Percentiles rank a stretch among this genome's conserved stretches.
phyloP scores from a whole-genome alignment of 2,797 vertebrate species.

The Cossypha dichroa region DNA sequence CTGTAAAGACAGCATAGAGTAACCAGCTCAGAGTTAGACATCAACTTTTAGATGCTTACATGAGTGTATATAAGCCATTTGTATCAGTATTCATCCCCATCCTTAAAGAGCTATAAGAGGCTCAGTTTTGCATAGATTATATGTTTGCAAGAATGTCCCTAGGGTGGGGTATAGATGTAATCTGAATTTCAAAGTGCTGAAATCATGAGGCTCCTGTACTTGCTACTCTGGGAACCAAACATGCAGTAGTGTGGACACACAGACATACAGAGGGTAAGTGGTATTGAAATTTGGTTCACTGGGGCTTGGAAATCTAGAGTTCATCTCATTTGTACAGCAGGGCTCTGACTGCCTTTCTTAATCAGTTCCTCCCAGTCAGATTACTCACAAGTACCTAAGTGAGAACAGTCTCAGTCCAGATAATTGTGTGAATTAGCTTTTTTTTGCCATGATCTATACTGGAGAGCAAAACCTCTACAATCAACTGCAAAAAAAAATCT shows the following conservation, averaged over 20 bases:
- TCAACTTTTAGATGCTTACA: neutral
- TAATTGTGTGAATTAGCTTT: neutral
- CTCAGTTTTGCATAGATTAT: neutral
- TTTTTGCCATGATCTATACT: neutral
- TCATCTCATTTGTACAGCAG: neutral
- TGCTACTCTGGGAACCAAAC: neutral
- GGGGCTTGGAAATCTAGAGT: neutral
- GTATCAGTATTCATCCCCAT: neutral
- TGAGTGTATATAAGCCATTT: neutral
- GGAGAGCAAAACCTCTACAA: neutral
- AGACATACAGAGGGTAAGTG: neutral
- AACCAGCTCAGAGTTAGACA: neutral
- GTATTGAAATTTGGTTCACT: neutral
- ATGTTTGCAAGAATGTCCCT: neutral
- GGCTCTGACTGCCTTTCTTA: neutral
- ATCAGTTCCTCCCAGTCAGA: neutral
- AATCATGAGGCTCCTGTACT: neutral
- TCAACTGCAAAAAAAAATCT: neutral
- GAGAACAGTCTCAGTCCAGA: neutral
- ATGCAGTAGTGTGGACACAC: rapidly evolving
- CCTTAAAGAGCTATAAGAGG: neutral
- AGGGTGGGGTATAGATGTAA: neutral
- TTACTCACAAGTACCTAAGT: neutral
- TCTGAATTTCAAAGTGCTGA: neutral
- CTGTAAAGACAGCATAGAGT: neutral